Conservation (phyloP, 2,888 invertebrate genomes). For the Hyposoter didymator region DNA sequence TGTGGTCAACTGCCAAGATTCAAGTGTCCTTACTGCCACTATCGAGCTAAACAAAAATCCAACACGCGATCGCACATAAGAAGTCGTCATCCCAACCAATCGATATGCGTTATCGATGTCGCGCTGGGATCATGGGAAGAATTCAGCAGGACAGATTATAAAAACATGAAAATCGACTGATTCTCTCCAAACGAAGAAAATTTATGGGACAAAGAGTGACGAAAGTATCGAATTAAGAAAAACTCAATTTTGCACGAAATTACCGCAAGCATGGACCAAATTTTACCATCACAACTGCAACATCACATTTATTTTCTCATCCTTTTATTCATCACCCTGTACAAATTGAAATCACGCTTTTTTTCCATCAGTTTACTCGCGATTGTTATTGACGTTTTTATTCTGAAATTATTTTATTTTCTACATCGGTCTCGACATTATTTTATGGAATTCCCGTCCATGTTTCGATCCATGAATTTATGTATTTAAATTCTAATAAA, state of each 20-base stretch:
- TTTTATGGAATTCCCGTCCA: slow-evolving; percentile 37
- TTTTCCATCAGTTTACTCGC: background rate
- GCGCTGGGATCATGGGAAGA: slow-evolving; percentile 33
- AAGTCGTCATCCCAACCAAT: slow-evolving; percentile 85
- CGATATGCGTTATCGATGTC: slow-evolving; percentile 54
- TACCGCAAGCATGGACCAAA: background rate
- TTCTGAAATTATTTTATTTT: background rate
- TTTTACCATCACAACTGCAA: background rate
- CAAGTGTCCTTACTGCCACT: slow-evolving; percentile 81
- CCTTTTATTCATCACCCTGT: background rate
- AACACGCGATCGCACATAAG: slow-evolving; percentile 90
- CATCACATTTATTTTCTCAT: background rate
- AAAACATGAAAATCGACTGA: slow-evolving; percentile 38
- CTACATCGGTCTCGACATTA: background rate
- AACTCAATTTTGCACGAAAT: background rate
- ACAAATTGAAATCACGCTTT: background rate
- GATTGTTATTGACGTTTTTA: background rate
- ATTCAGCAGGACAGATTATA: slow-evolving; percentile 12
- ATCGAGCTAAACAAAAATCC: slow-evolving; percentile 80
- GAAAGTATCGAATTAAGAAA: background rate
- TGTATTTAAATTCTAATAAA: slow-evolving; percentile 30
- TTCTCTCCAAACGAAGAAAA: background rate
- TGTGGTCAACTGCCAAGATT: slow-evolving; percentile 82
- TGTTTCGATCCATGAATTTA: background rate
- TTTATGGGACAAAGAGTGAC: background rate